Evolutionary conservation across 1,140 invertebrate genomes (phyloP).

Genomic region (Andrena cerasifolii): DNA sequence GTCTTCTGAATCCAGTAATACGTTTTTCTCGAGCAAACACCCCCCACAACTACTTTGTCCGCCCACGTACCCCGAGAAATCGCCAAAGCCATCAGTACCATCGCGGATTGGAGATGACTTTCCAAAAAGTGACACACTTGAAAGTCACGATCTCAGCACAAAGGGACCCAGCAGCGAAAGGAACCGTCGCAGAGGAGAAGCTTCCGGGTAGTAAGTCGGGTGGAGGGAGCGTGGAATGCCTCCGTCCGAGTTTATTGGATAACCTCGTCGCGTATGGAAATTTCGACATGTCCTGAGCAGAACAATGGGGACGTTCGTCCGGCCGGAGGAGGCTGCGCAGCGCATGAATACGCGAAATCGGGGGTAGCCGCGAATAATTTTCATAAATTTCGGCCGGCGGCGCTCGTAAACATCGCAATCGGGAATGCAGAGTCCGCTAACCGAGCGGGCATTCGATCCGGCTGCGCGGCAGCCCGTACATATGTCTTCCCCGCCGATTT

Average conservation of each 20-base stretch:
- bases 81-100: too few relatives aligned
- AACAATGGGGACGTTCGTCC: constrained; percentile 71
- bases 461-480: not conserved
- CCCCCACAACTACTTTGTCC: too few relatives aligned
- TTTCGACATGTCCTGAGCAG: constrained; percentile 61
- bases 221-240: constrained; percentile 27
- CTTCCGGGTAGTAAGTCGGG: constrained; percentile 29
- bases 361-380: constrained; percentile 75
- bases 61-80: too few relatives aligned
- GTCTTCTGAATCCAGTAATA: too few relatives aligned
- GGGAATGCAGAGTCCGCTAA: constrained; percentile 41
- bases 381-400: constrained; percentile 75
- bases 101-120: too few relatives aligned
- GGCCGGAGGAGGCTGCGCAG: constrained; percentile 28
- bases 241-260: constrained; percentile 70
- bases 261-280: constrained; percentile 72
- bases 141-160: not conserved
- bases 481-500: constrained; percentile 56
- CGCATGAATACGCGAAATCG: constrained; percentile 68
- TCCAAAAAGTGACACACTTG: too few relatives aligned
- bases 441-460: constrained; percentile 38
- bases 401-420: constrained; percentile 69
- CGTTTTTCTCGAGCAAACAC: too few relatives aligned
- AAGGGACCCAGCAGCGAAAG: not conserved
- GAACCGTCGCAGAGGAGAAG: not conserved